A percentile compares a stretch with the other conserved stretches of the same genome.
Evolutionary conservation across 1,140 invertebrate genomes (phyloP).

Genomic region (Drosophila pachea): DNA sequence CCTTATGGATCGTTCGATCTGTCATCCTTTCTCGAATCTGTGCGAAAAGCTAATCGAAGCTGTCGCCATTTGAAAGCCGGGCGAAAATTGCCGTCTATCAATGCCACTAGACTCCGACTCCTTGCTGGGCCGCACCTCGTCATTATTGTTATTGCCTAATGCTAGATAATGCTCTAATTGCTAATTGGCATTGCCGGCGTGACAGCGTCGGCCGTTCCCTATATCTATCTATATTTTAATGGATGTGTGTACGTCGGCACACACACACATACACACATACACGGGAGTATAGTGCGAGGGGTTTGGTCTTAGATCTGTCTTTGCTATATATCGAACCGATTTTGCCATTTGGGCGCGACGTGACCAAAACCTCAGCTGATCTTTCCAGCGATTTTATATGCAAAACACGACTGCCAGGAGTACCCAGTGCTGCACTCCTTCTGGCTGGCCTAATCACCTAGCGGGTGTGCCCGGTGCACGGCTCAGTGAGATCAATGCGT

Average conservation of each 20-base stretch:
- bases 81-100: conserved; percentile 26
- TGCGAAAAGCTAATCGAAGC: not conserved
- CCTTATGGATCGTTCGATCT: not conserved
- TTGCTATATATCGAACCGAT: conserved; percentile 24
- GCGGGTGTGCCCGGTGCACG: conserved; percentile 48
- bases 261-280: too few species aligned
- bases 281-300: conserved; percentile 16
- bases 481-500: conserved; percentile 36
- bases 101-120: conserved; percentile 5
- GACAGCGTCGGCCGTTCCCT: conserved; percentile 21
- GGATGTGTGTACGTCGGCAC: conserved; percentile 8
- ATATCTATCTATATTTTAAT: not conserved
- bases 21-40: not conserved
- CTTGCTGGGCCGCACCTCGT: conserved; percentile 40
- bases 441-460: conserved; percentile 52
- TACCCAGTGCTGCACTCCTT: not conserved
- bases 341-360: conserved; percentile 46
- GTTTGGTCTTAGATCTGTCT: conserved; percentile 29
- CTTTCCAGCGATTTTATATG: conserved; percentile 46
- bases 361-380: conserved; percentile 17
- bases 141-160: conserved; percentile 29
- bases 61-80: conserved; percentile 16
- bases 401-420: conserved; percentile 37
- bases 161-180: conserved; percentile 69
- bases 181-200: conserved; percentile 54